These are phyloP conservation scores for Myrmecophaga tridactyla DNA, from an alignment of 2,113 vertebrate species.

Conservation along the genomic window DNA sequence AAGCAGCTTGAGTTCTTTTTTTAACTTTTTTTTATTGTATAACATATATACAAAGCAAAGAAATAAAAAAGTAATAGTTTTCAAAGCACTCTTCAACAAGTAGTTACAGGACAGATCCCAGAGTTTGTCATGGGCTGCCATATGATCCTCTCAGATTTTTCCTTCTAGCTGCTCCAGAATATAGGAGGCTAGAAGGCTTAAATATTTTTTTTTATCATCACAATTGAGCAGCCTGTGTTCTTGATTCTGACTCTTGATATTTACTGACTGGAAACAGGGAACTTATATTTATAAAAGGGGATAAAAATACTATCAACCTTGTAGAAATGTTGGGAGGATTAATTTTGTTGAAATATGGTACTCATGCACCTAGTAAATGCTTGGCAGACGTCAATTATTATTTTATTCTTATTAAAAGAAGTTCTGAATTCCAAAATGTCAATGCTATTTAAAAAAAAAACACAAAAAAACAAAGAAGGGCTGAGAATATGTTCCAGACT, in stretches of 20 bases:
- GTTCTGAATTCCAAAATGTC: background rate
- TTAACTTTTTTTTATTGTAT: too few species aligned
- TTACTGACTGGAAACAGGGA: background rate
- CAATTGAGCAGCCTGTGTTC: background rate
- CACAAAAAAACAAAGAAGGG: background rate
- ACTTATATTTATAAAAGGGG: background rate
- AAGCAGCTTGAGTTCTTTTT: too few species aligned
- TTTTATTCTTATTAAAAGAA: slow-evolving; percentile 27
- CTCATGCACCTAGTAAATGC: background rate
- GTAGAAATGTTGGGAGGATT: background rate
- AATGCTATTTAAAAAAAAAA: background rate
- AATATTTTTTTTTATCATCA: too few species aligned
- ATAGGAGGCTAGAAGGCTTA: too few species aligned
- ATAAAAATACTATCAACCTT: background rate
- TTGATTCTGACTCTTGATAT: background rate
- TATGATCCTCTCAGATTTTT: too few species aligned
- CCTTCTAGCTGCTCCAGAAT: too few species aligned
- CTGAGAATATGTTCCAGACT: background rate
- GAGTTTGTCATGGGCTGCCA: too few species aligned
- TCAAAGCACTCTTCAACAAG: too few species aligned
- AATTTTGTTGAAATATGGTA: background rate
- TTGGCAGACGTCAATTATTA: background rate
- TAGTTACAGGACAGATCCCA: too few species aligned
- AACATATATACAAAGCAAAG: too few species aligned
- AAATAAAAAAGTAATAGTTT: too few species aligned